Evolutionary conservation across 2,888 invertebrate genomes (phyloP), one percentile per base, ranked within the genome.

Genomic region (Acanthosoma haemorrhoidale): DNA sequence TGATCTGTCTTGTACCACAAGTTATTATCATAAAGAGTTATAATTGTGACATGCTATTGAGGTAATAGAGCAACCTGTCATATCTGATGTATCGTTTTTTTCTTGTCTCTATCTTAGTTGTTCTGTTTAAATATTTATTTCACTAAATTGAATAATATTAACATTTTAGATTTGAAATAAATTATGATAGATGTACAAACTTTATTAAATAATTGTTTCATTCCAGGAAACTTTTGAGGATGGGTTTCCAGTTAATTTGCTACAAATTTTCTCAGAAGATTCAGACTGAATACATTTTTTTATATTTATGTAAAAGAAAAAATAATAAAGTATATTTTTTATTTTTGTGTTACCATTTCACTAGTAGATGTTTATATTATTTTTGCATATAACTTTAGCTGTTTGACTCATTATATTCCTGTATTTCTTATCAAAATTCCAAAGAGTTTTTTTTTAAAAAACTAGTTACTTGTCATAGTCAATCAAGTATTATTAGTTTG

Each of bases 251-350:
- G 39, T 39, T 25, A 64, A 21, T 64, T 13, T 64, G 21, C 39
- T 25, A 3, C 64, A 64, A 39, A 41, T 39, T 64, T 21, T 64
- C 25, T 64, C 64, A 25, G 64, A 64, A 29, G 64, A 64, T 39
- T 64, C 64, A 15, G 64, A 64, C 64, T 64, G 64, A 64, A 38
- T 64, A 25, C 4, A 61, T 36, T 18, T 61, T 61, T 21, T 32
- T 36, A 61, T 38, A n/a, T 29, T 25, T 51, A 51, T 13, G 21
- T 43, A 21, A 43, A 43, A 43, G 25, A 21, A 21, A 21, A 43
- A 43, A 43, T 3, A 21, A n/a, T 18, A 43, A 43, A 51, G 4
- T 51, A 8, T 51, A 25, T 51, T 51, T n/a, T 51, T 6, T 51
- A 51, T 51, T 51, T n/a, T 43, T 51, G 25, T 51, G 51, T 51